Evolutionary conservation across 2,888 invertebrate species (phyloP), one percentile per base, ranked within the genome.

Genomic region (Chironomus tentans): DNA sequence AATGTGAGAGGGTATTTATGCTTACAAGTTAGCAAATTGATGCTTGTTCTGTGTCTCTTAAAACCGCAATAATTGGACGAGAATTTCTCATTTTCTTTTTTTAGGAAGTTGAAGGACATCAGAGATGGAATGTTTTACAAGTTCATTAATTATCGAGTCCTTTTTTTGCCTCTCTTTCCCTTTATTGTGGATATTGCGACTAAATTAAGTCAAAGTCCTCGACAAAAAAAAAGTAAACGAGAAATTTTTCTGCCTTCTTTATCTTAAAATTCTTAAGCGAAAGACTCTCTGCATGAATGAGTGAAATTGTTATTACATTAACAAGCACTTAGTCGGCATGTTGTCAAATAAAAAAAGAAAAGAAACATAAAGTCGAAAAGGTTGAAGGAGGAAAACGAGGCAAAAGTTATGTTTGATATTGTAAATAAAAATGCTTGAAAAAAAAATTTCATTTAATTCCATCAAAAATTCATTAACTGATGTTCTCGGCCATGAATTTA

Each of bases 251-350:
- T 50, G 15, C 3, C 15, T 56, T 56, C 56, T 56, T 38, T 38
- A 38, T 38, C 38, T 38, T 38, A 10, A 38, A 38, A 38, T 38
- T 38, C 38, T 38, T 38, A 56, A 56, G 56, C 18, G 56, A 56
- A 56, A 18, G 18, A 56, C n/a, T 56, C 56, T 56, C 56, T 56
- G 18, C 56, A 56, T 56, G 56, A 56, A 56, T 15, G 56, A 56
- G 56, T 56, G 38, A 71, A 56, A 56, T 71, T 71, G 56, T 71
- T 71, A 71, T 71, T 71, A 71, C 50, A 71, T 71, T 56, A 56
- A 71, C 56, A 71, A 71, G 71, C 71, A 71, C 71, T 71, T 71
- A 71, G 71, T 18, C 24, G 50, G 71, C 56, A 71, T 46, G 71
- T 50, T 71, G 71, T 56, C 48, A 56, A 18, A 46, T 28, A 56